These are phyloP conservation scores for Trachelipus rathkii DNA, from an alignment of 1,140 invertebrate genomes.

Conservation along the genomic window DNA sequence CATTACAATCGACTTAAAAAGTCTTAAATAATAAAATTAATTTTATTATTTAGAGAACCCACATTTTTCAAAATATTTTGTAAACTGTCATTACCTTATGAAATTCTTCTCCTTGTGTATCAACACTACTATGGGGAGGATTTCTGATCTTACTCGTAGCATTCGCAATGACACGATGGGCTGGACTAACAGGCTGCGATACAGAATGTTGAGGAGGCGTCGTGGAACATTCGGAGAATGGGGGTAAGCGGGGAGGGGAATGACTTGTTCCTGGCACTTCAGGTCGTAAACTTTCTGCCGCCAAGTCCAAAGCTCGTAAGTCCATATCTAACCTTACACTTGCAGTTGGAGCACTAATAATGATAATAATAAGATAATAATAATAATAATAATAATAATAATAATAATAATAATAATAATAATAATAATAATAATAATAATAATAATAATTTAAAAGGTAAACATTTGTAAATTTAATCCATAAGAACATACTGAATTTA, in stretches of 20 bases:
- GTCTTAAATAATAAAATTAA: neutral
- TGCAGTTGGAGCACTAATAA: slow-evolving; percentile 2
- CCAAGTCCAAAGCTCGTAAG: slow-evolving; percentile 40
- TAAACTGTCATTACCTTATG: neutral
- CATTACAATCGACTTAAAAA: neutral
- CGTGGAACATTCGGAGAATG: neutral
- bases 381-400: neutral
- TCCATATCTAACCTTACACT: slow-evolving; percentile 38
- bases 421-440: neutral
- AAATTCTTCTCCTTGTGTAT: slow-evolving; percentile 26
- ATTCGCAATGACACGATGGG: slow-evolving; percentile 20
- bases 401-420: neutral
- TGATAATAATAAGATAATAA: no score
- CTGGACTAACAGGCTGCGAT: slow-evolving; percentile 41
- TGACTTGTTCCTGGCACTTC: slow-evolving; percentile 3
- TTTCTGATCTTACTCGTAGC: neutral
- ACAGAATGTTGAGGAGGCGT: neutral
- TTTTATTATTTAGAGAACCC: neutral
- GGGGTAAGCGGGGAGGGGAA: slow-evolving; percentile 9
- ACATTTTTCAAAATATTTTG: neutral
- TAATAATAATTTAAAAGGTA: neutral
- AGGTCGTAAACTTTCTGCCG: slow-evolving; percentile 38
- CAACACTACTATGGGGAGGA: slow-evolving; percentile 25
- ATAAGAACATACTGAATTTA: no score
- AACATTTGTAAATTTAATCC: no score